phyloP scores from a whole-genome alignment of 2,113 vertebrate species.

The Nothobranchius furzeri region DNA sequence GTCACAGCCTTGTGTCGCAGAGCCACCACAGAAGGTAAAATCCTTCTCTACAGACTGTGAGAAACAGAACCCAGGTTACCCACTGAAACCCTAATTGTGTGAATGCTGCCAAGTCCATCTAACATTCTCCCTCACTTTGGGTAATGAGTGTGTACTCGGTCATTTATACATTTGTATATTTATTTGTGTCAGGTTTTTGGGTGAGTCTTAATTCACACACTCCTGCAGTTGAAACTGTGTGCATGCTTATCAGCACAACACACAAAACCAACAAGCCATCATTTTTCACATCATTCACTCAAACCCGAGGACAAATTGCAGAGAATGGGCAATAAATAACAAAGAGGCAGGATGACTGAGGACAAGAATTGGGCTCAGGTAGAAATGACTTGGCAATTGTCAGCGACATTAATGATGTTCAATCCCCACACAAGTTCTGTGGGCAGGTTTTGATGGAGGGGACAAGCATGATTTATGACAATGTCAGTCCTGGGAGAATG shows the following conservation, averaged over 20 bases:
- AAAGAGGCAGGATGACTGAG: conserved; percentile 42
- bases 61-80: conserved; percentile 12
- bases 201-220: conserved; percentile 14
- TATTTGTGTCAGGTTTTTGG: conserved; percentile 6
- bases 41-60: not conserved
- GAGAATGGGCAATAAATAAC: conserved; percentile 56
- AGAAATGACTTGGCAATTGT: conserved; percentile 71
- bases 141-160: not conserved
- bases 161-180: not conserved
- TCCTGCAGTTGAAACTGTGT: conserved; percentile 22
- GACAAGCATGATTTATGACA: conserved; percentile 74
- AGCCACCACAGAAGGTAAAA: not conserved
- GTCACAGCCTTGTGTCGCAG: conserved; percentile 8
- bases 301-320: conserved; percentile 45
- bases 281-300: conserved; percentile 29
- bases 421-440: conserved; percentile 57
- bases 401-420: conserved; percentile 65
- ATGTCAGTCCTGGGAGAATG: conserved; percentile 56
- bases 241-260: conserved; percentile 32
- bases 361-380: conserved; percentile 66
- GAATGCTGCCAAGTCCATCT: not conserved
- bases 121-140: not conserved
- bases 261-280: conserved; percentile 36
- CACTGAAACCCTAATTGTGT: not conserved
- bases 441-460: conserved; percentile 60